phyloP scores from a whole-genome alignment of 2,888 invertebrate genomes.

The Dione juno region DNA sequence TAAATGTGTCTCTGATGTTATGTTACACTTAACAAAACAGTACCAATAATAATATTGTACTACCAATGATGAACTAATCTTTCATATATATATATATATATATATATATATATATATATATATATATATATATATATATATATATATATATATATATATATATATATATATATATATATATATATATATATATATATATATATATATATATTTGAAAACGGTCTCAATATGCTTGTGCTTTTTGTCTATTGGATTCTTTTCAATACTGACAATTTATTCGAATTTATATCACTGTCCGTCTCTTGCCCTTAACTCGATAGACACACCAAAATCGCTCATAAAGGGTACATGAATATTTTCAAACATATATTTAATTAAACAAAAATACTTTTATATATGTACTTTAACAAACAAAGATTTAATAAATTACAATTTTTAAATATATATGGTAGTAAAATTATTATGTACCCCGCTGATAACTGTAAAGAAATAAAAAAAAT shows the following conservation, averaged over 20 bases:
- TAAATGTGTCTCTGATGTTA: neutral
- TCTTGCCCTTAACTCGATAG: constrained; percentile 25
- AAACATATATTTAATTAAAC: neutral
- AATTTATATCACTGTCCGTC: neutral
- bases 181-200: too few species aligned
- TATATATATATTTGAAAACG: constrained; percentile 7
- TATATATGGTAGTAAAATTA: neutral
- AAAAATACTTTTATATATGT: neutral
- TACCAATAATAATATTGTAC: too few species aligned
- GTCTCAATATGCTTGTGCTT: constrained; percentile 6
- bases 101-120: too few species aligned
- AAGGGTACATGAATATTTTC: constrained; percentile 15
- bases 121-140: too few species aligned
- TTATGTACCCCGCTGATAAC: constrained; percentile 15
- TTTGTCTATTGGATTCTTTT: neutral
- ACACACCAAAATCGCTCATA: constrained; percentile 18
- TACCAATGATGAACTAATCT: too few species aligned
- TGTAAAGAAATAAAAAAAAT: constrained; percentile 26
- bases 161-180: too few species aligned
- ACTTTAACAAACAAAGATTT: too few species aligned
- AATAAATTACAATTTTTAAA: neutral
- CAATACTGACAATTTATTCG: constrained; percentile 19
- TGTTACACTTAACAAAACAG: constrained; percentile 1
- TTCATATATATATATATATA: too few species aligned
- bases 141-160: too few species aligned